Conservation (phyloP, 1,140 invertebrate species). For the Phortica variegata region DNA sequence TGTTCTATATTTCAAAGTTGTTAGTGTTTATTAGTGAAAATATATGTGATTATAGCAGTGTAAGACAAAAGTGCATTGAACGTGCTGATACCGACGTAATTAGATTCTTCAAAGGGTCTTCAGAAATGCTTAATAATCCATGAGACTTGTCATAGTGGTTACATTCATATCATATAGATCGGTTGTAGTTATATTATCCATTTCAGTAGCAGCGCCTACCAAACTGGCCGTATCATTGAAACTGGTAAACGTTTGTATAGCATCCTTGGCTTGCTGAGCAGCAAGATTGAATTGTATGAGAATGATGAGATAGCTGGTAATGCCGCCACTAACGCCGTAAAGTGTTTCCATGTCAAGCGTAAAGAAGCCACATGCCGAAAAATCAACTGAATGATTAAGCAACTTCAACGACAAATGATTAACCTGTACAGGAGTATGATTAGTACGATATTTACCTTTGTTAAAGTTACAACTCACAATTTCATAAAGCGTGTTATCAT, state of each 20-base stretch:
- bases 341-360: constrained; percentile 55
- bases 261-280: constrained; percentile 51
- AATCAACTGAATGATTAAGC: constrained; percentile 53
- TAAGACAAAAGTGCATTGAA: too few relatives aligned
- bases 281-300: constrained; percentile 56
- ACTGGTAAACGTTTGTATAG: constrained; percentile 36
- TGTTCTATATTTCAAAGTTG: too few relatives aligned
- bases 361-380: constrained; percentile 55
- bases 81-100: too few relatives aligned
- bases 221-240: constrained; percentile 39
- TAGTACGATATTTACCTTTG: too few relatives aligned
- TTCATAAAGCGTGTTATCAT: constrained; percentile 53
- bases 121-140: constrained; percentile 10
- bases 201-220: constrained; percentile 32
- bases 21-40: too few relatives aligned
- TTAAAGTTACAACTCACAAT: constrained; percentile 39
- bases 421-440: constrained; percentile 8
- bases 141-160: too few relatives aligned
- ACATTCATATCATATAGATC: constrained; percentile 17
- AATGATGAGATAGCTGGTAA: constrained; percentile 55
- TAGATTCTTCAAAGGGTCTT: constrained; percentile 21
- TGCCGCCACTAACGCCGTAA: constrained; percentile 53
- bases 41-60: too few relatives aligned
- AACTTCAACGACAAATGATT: constrained; percentile 55
- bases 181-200: constrained; percentile 25